Evolutionary conservation across 23 tunicate species (phyloP), one percentile per base, ranked within the genome.

Genomic region (Diplosoma virens): DNA sequence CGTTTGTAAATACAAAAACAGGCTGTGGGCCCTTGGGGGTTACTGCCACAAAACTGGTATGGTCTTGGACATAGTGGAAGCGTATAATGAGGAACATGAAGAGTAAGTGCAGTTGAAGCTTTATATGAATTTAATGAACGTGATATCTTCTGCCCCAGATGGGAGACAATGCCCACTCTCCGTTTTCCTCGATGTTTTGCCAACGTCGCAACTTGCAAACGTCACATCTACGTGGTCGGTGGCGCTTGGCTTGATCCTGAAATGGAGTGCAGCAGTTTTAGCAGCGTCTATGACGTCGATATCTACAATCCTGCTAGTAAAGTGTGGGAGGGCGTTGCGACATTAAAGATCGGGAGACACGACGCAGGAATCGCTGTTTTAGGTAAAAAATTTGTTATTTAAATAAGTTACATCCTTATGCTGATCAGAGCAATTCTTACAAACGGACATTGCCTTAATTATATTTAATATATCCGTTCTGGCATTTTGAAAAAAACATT

Each of bases 181-280:
- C 81, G 97, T 30, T 90, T 90, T 75, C 97, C 97, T 16, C 61
- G 97, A 37, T 90, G 97, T 75, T 90, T 90, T 47, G 97, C 97
- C 27, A 90, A 53, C 73, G 80, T 72, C 9, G 86, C 79, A 16
- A 86, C 60, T 0, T 84, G 90, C 34, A 58, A 32, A 0, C 64
- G 58, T 3, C 78, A 75, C 17, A 29, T 90, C 41, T 84, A 79
- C 64, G 47, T 90, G 4, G 30, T 90, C 17, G 97, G 97, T 7
- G 97, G 97, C 16, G 97, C 97, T 2, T 90, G 97, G 97, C 64
- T 90, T 55, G 97, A 90, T 53, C 34, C 97, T 0, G 97, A 84
- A 18, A 67, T 83, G 65, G 97, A 90, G 24, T 77, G 90, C 52
- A 45, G 82, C 53, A 84, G 45, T 31, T 90, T 90, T 67, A 90